These are phyloP conservation scores for Acrobasis repandana DNA, from an alignment of 2,888 invertebrate species.

Conservation along the genomic window DNA sequence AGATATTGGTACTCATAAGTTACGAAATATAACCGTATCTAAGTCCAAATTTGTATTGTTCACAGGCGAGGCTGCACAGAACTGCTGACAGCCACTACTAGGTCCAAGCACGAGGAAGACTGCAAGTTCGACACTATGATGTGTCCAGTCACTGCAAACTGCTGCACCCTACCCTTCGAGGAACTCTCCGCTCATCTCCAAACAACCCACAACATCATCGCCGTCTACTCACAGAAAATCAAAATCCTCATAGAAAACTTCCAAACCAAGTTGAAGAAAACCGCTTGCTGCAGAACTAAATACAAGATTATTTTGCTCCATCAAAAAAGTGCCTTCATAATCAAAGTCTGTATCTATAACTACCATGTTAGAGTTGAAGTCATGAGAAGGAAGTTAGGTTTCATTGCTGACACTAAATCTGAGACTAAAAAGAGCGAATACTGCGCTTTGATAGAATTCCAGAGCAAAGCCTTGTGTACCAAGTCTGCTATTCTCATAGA, in stretches of 20 bases:
- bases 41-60: constrained; percentile 46
- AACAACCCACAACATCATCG: constrained; percentile 69
- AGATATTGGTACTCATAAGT: too few species aligned
- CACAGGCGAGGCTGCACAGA: constrained; percentile 76
- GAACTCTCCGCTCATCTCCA: constrained; percentile 71
- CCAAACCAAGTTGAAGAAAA: constrained; percentile 74
- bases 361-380: constrained; percentile 76
- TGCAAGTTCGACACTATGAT: constrained; percentile 75
- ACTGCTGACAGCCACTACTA: constrained; percentile 62
- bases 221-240: constrained; percentile 76
- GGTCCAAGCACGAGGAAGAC: constrained; percentile 72
- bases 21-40: neutral
- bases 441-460: constrained; percentile 73
- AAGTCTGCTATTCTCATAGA: constrained; percentile 75
- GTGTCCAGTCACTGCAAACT: constrained; percentile 73
- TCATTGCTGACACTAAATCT: constrained; percentile 65
- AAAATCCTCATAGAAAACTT: constrained; percentile 78
- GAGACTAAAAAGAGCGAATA: constrained; percentile 73
- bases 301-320: constrained; percentile 74
- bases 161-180: constrained; percentile 70
- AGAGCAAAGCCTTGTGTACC: constrained; percentile 71
- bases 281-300: constrained; percentile 75
- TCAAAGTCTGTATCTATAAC: constrained; percentile 78
- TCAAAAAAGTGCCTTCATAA: constrained; percentile 76
- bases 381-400: constrained; percentile 72